Conservation (phyloP, 2,113 vertebrate genomes). For the Ciconia stormi region DNA sequence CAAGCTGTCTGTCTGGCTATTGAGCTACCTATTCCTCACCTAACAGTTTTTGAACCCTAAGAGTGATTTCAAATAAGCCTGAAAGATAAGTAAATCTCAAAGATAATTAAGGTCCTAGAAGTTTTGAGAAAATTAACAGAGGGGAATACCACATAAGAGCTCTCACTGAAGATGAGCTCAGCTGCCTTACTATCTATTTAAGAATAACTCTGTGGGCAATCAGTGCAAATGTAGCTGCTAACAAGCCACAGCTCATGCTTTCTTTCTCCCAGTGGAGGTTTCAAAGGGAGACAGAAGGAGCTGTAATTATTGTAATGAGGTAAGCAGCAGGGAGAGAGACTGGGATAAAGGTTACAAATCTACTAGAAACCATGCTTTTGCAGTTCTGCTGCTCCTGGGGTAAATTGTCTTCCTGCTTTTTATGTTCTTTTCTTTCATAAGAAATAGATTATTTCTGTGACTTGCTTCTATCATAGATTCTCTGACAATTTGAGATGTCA, state of each 20-base stretch:
- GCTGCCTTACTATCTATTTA: neutral
- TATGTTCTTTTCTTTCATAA: neutral
- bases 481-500: neutral
- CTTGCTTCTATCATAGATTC: neutral
- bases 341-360: neutral
- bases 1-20: neutral
- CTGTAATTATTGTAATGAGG: neutral
- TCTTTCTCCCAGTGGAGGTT: neutral
- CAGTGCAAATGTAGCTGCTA: neutral
- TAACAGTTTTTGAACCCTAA: neutral
- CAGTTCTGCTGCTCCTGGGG: neutral
- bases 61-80: neutral
- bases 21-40: neutral
- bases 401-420: neutral
- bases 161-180: neutral
- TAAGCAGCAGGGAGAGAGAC: neutral
- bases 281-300: neutral
- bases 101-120: neutral
- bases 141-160: neutral
- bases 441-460: neutral
- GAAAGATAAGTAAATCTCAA: neutral
- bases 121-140: neutral
- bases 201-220: neutral
- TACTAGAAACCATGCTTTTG: neutral
- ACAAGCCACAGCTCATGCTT: neutral